Base-by-base conservation (phyloP, 2,888 invertebrate species). In the Gastracanthus pulcherrimus region DNA sequence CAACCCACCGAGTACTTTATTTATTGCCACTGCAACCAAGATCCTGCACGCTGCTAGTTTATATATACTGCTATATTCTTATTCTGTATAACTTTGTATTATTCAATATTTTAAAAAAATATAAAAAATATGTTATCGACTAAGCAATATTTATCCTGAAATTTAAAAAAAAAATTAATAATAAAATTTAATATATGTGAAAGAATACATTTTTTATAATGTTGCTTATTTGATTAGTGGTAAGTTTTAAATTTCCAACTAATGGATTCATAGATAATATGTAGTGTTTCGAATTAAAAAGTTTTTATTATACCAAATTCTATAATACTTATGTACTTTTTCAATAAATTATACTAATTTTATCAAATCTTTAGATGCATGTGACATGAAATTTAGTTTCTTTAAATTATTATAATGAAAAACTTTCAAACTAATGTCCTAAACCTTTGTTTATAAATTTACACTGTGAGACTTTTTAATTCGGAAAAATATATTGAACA, bases 1-100 rank as follows among this genome's bases (percentile, higher is more conserved):
- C 41, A 77, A 72, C n/a, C 41, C 80, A 67, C 84, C 7, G 67
- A 76, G 76, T 79, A 76, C 23, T 80, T 80, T 82, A 77, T 82
- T 82, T 80, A 76, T 48, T 41, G 70, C 64, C 76, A 82, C 67
- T 76, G 69, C 77, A 67, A 76, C 34, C 23, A 64, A 34, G 26
- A 82, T 72, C 58, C 66, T 78, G 77, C 81, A 78, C 70, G 81
- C 69, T 81, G 55, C 62, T 78, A 69, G 51, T 72, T 82, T 66
- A 36, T 29, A 26, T 80, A 64, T 60, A 36, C 29, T 38, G 60
- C 69, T 69, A 74, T 19, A 34, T 71, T 51, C 45, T 76, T 36
- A 38, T 51, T 60, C 29, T 60, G 31, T 16, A 23, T 55, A 55
- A 9, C 16, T 62, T 23, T 16, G 5, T 71, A 71, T 71, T 62